Evolutionary conservation across 2,888 invertebrate species (phyloP), one percentile per base, ranked within the genome.

Genomic region (Pollenia griseotomentosa): DNA sequence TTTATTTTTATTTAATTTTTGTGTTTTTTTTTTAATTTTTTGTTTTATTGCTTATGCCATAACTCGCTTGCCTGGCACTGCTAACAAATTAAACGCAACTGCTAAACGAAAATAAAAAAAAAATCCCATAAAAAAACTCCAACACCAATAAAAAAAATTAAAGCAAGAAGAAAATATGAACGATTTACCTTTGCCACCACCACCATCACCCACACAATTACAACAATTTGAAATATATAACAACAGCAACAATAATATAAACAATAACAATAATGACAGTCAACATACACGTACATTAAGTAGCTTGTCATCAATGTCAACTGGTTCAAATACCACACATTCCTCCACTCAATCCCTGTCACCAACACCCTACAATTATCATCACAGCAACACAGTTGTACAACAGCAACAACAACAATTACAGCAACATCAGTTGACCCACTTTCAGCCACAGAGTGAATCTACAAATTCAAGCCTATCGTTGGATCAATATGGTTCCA

Each of bases 201-300:
- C 92, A 9, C 93, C 92, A 16, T 93, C 93, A 75, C 93, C 93
- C 83, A 92, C 92, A 87, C 93, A 92, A 90, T 89, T 93, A 85
- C 89, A 93, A 90, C 92, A 93, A 89, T 92, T 90, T 83, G 91
- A 91, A 88, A 89, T 78, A 44, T 90, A 90, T 74, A 89, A 89
- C 70, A 88, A 82, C 42, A 63, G 74, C 86, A 85, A 61, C 88
- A 89, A 53, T 70, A 83, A 82, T 86, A 77, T 33, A 86, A 88
- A 68, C 88, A 86, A 55, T 65, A 73, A 55, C n/a, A 78, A 44
- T 70, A 83, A 75, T 59, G 89, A 88, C 86, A 85, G 82, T 71
- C 88, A 90, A 83, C 93, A 93, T 88, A 91, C 92, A 84, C 92
- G 93, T 88, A 93, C 92, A 89, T 90, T 92, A 87, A 93, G 93